phyloP scores from a whole-genome alignment of 2,888 invertebrate genomes.

The Rhingia campestris region DNA sequence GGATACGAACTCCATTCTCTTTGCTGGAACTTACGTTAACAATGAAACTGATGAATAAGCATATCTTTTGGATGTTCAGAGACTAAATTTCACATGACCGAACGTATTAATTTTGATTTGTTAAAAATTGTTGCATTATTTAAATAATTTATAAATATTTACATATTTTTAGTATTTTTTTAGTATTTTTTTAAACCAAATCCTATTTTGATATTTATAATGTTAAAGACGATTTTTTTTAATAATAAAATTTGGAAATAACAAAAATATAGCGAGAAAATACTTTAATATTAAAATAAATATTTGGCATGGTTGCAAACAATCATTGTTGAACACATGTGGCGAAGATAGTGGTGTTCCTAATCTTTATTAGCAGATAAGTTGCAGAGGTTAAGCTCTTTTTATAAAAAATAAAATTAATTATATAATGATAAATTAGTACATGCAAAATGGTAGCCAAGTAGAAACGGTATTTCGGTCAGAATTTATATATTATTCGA shows the following conservation, averaged over 20 bases:
- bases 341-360: neutral
- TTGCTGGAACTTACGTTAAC: conserved; percentile 80
- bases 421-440: too few species aligned
- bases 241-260: too few species aligned
- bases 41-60: conserved; percentile 31
- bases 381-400: neutral
- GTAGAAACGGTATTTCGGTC: too few species aligned
- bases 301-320: neutral
- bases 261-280: too few species aligned
- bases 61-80: neutral
- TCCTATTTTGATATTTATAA: too few species aligned
- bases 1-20: conserved; percentile 80
- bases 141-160: neutral
- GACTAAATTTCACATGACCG: neutral
- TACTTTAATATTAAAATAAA: neutral
- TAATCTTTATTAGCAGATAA: neutral
- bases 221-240: too few species aligned
- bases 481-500: too few species aligned
- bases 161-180: neutral
- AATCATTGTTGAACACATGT: neutral
- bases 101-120: neutral
- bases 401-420: too few species aligned
- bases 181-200: too few species aligned
- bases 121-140: neutral
- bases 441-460: too few species aligned